Conservation (phyloP, 2,113 vertebrate genomes). For the Mobula hypostoma region DNA sequence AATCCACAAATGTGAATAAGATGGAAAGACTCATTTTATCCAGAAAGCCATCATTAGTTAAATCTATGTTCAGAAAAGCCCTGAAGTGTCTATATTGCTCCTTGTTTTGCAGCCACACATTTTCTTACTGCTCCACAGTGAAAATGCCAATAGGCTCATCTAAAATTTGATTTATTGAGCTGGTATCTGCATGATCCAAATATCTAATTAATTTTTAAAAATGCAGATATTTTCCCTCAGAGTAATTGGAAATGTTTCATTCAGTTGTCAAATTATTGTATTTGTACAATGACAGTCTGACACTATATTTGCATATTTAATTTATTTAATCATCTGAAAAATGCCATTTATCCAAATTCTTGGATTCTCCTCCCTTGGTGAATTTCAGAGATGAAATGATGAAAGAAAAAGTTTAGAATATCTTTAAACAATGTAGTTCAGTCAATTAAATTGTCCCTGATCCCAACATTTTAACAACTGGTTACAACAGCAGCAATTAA, state of each 20-base stretch:
- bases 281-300: too few relatives aligned
- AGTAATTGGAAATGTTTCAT: too few relatives aligned
- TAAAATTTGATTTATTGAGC: neutral
- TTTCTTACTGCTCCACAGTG: neutral
- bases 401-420: neutral
- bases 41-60: neutral
- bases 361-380: too few relatives aligned
- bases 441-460: neutral
- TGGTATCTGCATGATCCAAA: neutral
- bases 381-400: too few relatives aligned
- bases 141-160: neutral
- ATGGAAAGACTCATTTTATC: neutral
- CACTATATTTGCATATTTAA: too few relatives aligned
- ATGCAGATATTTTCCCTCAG: too few relatives aligned
- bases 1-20: neutral
- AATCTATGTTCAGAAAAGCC: neutral
- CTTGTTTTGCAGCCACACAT: neutral
- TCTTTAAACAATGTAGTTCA: neutral
- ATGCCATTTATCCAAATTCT: too few relatives aligned
- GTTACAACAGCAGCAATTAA: neutral
- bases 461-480: neutral
- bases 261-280: too few relatives aligned
- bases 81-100: neutral
- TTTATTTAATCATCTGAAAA: too few relatives aligned
- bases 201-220: neutral